Conservation (phyloP, 2,888 invertebrate genomes). For the Philonicus albiceps region DNA sequence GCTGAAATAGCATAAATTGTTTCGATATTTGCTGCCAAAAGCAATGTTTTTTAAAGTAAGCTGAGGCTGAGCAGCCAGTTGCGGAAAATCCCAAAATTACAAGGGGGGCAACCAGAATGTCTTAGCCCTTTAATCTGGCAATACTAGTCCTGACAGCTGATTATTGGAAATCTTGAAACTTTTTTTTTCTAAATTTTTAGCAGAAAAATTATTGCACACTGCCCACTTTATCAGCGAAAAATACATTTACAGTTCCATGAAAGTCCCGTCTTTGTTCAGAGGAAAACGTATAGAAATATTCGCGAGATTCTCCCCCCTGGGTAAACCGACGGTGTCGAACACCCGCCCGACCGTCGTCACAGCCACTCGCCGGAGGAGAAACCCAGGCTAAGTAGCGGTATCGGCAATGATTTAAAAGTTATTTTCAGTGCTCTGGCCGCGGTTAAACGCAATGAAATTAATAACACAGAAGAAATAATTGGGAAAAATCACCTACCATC, state of each 20-base stretch:
- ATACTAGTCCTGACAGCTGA: slow-evolving; percentile 5
- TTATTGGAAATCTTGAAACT: background rate
- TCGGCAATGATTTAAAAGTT: slow-evolving; percentile 16
- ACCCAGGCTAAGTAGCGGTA: slow-evolving; percentile 11
- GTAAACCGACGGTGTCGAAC: background rate
- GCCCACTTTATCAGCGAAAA: background rate
- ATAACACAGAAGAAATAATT: background rate
- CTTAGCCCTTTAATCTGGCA: background rate
- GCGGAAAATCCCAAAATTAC: background rate
- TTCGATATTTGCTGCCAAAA: background rate
- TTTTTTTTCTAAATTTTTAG: background rate
- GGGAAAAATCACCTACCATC: slow-evolving; percentile 53
- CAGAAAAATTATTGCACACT: slow-evolving; percentile 29
- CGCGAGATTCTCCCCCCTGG: background rate
- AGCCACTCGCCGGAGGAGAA: background rate
- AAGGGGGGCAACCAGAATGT: background rate
- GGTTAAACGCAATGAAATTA: slow-evolving; percentile 11
- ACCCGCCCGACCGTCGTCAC: background rate
- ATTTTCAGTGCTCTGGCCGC: slow-evolving; percentile 3
- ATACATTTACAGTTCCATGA: slow-evolving; percentile 4
- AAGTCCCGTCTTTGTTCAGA: slow-evolving; percentile 11
- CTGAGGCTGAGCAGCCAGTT: background rate
- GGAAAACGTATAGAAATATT: background rate
- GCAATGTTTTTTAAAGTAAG: background rate
- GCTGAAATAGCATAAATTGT: background rate